Percentiles rank a stretch among this genome's conserved stretches.
Conservation (phyloP, 2,888 invertebrate genomes). For the Papilio gigon region DNA sequence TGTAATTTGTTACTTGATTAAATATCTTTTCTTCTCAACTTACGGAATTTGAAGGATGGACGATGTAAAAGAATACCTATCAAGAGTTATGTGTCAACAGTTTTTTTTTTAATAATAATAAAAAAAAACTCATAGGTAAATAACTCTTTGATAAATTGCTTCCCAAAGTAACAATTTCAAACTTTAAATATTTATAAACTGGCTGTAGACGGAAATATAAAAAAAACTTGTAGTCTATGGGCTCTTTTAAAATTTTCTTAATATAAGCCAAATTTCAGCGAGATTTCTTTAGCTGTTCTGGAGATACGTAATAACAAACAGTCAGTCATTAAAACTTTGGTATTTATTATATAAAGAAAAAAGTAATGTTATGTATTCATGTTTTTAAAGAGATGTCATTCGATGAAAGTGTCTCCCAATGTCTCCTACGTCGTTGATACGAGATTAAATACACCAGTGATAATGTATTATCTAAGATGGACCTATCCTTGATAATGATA, state of each 20-base stretch:
- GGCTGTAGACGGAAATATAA: too few species aligned
- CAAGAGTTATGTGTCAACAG: background rate
- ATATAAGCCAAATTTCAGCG: too few species aligned
- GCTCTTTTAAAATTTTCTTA: too few species aligned
- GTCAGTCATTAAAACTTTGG: too few species aligned
- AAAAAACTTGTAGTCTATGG: too few species aligned
- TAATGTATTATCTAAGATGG: slow-evolving; percentile 2
- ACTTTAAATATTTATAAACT: too few species aligned
- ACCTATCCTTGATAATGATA: slow-evolving; percentile 19
- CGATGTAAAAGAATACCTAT: background rate
- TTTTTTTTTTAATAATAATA: background rate
- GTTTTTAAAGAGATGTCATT: background rate
- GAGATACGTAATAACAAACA: too few species aligned
- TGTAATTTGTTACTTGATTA: slow-evolving; percentile 5
- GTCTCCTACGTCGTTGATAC: slow-evolving; percentile 17
- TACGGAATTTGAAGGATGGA: background rate
- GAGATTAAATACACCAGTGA: slow-evolving; percentile 1
- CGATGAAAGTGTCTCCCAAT: too few species aligned
- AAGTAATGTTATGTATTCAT: background rate
- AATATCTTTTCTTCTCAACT: background rate
- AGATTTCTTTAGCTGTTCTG: too few species aligned
- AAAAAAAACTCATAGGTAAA: background rate
- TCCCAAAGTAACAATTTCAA: too few species aligned
- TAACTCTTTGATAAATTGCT: too few species aligned
- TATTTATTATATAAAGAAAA: too few species aligned